These are phyloP conservation scores for Labroides dimidiatus DNA, from an alignment of 2,797 vertebrate genomes.

Conservation along the genomic window DNA sequence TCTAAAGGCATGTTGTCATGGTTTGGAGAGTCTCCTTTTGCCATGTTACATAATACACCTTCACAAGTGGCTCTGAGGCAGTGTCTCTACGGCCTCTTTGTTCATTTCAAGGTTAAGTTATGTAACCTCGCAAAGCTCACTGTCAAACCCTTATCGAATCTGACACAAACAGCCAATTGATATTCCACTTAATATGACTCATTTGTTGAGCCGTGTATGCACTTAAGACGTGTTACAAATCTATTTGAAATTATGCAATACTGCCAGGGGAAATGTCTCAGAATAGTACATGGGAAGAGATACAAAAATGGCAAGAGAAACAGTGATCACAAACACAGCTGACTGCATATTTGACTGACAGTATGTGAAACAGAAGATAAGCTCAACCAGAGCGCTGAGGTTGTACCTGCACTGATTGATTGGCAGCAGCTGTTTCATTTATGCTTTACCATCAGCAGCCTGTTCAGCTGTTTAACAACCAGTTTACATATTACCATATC, in stretches of 20 bases:
- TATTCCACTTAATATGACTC: constrained; percentile 5
- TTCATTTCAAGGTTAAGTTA: constrained; percentile 21
- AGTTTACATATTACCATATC: neutral
- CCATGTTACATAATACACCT: constrained; percentile 23
- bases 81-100: constrained; percentile 17
- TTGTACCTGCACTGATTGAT: neutral
- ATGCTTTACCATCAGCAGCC: neutral
- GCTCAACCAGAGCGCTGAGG: neutral
- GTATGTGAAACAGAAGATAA: neutral
- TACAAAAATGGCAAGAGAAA: neutral
- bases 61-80: constrained; percentile 5
- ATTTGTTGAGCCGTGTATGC: constrained; percentile 8
- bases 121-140: constrained; percentile 14
- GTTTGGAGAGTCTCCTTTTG: neutral
- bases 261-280: neutral
- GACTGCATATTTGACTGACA: neutral
- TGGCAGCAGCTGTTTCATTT: neutral
- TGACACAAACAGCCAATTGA: constrained; percentile 20
- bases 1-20: constrained; percentile 11
- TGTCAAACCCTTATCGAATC: constrained; percentile 2
- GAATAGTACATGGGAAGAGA: neutral
- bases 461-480: neutral
- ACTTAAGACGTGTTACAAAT: neutral
- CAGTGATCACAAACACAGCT: neutral
- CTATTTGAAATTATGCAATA: constrained; percentile 3